Evolutionary conservation across 2,888 invertebrate species (phyloP).

Genomic region (Perizoma affinitatum): DNA sequence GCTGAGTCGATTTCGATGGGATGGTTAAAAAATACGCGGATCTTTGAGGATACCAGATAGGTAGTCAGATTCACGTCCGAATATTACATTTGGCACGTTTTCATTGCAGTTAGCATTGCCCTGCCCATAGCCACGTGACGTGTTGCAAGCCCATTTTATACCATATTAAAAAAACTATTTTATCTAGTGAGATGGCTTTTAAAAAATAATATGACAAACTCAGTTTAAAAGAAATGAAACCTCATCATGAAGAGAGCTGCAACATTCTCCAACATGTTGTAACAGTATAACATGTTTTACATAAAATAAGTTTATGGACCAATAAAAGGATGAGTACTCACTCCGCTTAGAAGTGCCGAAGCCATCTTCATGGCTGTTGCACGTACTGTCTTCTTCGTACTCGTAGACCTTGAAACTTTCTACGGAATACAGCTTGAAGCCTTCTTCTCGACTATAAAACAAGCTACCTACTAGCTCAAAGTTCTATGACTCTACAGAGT

Average conservation of each 20-base stretch:
- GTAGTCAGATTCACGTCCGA: too few relatives aligned
- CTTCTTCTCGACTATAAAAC: slow-evolving; percentile 50
- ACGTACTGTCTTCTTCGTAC: slow-evolving; percentile 76
- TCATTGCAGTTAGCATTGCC: too few relatives aligned
- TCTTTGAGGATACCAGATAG: too few relatives aligned
- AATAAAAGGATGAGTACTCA: slow-evolving; percentile 58
- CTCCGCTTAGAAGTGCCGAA: slow-evolving; percentile 75
- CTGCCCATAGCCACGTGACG: too few relatives aligned
- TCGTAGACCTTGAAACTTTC: slow-evolving; percentile 81
- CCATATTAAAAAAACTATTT: too few relatives aligned
- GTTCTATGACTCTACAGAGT: slow-evolving; percentile 9
- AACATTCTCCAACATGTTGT: slow-evolving; percentile 11
- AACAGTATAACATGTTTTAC: slow-evolving; percentile 42
- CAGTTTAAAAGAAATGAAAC: too few relatives aligned
- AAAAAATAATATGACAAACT: too few relatives aligned
- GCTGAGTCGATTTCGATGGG: too few relatives aligned
- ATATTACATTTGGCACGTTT: too few relatives aligned
- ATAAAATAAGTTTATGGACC: slow-evolving; percentile 47
- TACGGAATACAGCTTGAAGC: slow-evolving; percentile 82
- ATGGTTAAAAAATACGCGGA: too few relatives aligned
- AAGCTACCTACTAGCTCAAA: slow-evolving; percentile 15
- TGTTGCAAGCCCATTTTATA: too few relatives aligned
- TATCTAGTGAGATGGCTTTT: too few relatives aligned
- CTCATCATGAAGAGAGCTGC: neutral
- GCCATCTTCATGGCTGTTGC: slow-evolving; percentile 73